Base-by-base conservation (phyloP, 2,888 invertebrate genomes). In the Polietes domitor region DNA sequence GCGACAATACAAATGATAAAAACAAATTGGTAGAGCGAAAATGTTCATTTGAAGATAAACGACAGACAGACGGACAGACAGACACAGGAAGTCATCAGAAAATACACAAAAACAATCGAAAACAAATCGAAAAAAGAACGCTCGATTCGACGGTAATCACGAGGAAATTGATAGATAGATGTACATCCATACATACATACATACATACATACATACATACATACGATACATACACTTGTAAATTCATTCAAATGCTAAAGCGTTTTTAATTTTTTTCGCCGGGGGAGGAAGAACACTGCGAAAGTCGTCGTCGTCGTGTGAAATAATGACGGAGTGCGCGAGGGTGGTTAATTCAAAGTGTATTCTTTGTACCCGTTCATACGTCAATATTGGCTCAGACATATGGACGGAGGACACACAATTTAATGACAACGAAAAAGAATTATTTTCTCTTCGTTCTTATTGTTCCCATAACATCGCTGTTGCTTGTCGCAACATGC, bases 91-190 rank as follows among this genome's bases (percentile, higher is more conserved):
- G 21, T 21, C 21, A 21, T 50, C n/a, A 50, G 4, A 32, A 80
- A 70, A 47, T 24, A 43, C 43, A 47, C 41, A 15, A 73, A 41
- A 41, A 28, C n/a, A 58, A 12, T 7, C 19, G 12, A 65, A 24
- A 50, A 32, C 24, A 47, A 41, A 68, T 10, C 37, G 12, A 32
- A 7, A 37, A 7, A 37, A 7, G 1, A 37, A 9, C 4, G 9
- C 37, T 7, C 4, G 9, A 37, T 7, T 12, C 10, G 37, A 3
- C 12, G 15, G 78, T 28, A 73, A 74, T 83, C 83, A 83, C 74
- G 79, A 80, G 83, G 74, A 83, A 80, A 80, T 77, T 73, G 32
- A 80, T 24, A 41, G 68, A 80, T 74, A 15, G 58, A 19, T 50
- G 10, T 63, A 65, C 32, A n/a, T n/a, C n/a, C n/a, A n/a, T n/a